Conservation (phyloP, 2,888 invertebrate genomes). For the Xestia rhomboidea region DNA sequence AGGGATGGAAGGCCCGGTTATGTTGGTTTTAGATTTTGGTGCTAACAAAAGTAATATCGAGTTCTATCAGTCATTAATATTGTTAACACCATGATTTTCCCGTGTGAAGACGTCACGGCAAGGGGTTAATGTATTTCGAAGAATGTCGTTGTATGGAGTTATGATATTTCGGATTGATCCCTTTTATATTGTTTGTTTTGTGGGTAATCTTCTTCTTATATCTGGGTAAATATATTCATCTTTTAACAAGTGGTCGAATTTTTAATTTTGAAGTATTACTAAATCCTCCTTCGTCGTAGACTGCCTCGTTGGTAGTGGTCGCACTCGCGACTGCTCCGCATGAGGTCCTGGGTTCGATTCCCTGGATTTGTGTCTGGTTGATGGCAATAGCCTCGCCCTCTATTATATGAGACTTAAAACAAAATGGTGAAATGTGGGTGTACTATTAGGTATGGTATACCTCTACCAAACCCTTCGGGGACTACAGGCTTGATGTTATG, state of each 20-base stretch:
- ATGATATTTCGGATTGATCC: conserved; percentile 21
- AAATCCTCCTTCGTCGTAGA: too few relatives aligned
- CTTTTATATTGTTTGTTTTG: conserved; percentile 11
- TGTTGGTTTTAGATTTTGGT: conserved; percentile 62
- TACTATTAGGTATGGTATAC: too few relatives aligned
- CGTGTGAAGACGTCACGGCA: conserved; percentile 81
- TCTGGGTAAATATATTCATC: neutral
- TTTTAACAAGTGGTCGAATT: neutral
- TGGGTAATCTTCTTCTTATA: neutral
- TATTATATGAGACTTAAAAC: too few relatives aligned
- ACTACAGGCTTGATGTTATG: too few relatives aligned
- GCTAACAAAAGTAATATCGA: conserved; percentile 79
- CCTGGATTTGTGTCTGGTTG: too few relatives aligned
- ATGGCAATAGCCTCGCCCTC: too few relatives aligned
- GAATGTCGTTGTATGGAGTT: conserved; percentile 55
- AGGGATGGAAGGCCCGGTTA: conserved; percentile 37
- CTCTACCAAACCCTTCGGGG: too few relatives aligned
- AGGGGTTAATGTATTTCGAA: conserved; percentile 62
- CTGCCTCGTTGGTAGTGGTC: too few relatives aligned
- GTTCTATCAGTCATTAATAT: conserved; percentile 83
- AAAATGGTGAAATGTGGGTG: too few relatives aligned
- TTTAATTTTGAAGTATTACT: neutral
- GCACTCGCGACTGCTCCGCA: too few relatives aligned
- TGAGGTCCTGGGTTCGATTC: too few relatives aligned
- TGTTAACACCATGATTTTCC: conserved; percentile 84